Conservation (phyloP, 2,888 invertebrate genomes). For the Ceriagrion tenellum region DNA sequence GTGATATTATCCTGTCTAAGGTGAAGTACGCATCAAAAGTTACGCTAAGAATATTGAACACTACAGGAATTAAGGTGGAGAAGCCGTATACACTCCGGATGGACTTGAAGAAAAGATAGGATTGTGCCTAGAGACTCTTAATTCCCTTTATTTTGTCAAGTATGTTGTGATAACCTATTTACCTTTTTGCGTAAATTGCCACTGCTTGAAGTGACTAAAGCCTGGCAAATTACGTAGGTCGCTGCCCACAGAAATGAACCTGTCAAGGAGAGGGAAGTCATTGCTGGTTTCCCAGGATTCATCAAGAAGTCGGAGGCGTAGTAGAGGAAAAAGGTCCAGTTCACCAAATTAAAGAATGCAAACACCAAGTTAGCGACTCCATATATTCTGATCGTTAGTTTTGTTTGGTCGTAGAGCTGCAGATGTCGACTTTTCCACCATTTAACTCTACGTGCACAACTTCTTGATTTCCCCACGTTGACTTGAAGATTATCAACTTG, state of each 20-base stretch:
- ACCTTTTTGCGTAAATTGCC: background rate
- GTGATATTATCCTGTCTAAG: background rate
- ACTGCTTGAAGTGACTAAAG: background rate
- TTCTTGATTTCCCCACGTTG: background rate
- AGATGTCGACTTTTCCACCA: background rate
- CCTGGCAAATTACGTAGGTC: no score
- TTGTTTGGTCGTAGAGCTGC: background rate
- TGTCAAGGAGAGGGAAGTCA: background rate
- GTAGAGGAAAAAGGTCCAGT: background rate
- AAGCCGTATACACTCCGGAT: background rate
- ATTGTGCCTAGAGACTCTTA: background rate
- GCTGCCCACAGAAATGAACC: background rate
- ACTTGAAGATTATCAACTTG: background rate
- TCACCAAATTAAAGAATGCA: background rate
- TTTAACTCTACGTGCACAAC: background rate
- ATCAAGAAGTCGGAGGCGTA: constrained; percentile 4
- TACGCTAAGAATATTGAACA: background rate
- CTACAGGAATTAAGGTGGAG: background rate
- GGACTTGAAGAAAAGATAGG: background rate
- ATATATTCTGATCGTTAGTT: background rate
- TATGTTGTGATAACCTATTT: background rate
- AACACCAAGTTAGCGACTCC: background rate
- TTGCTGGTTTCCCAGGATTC: background rate
- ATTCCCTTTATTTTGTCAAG: background rate
- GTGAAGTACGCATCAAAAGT: background rate